Evolutionary conservation across 2,888 invertebrate species (phyloP), one percentile per base, ranked within the genome.

Genomic region (Spatulosminthurus flaviceps): DNA sequence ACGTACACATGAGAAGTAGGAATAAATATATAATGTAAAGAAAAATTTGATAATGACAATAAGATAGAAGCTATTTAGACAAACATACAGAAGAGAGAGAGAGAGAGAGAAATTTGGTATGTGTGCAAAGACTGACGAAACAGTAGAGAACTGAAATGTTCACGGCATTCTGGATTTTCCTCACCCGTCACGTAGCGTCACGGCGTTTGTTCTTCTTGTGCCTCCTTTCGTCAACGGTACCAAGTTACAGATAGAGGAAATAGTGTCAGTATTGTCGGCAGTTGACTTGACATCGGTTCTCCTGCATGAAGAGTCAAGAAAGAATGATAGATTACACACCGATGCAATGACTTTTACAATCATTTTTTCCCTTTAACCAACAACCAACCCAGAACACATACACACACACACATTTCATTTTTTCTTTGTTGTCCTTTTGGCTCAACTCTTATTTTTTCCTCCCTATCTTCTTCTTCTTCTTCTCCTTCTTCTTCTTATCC

Each of bases 231-330:
- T 64, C 64, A 64, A 64, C 64, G 64, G 64, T 64, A 22, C 61
- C 75, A 61, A 72, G 42, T 29, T 19, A 74, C 61, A 72, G 74
- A 74, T 74, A 42, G 67, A 76, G 76, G 76, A 76, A 76, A 76
- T 76, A 76, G 76, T 76, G 76, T 74, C 74, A 74, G 74, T 74
- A 74, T 74, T 74, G 74, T 76, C 76, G 76, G 76, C 66, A 76
- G 76, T 76, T 76, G 75, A 76, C 43, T 76, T 76, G 76, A 76
- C 76, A 76, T 67, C 43, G 41, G 67, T 76, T 42, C 66, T 43
- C 76, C 69, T 76, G 76, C 76, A 67, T 76, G 76, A 67, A 76
- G 76, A 76, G 76, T 67, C 76, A 67, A 22, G 76, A 76, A 76
- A 76, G 76, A 76, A 76, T 76, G 76, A 76, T 76, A 67, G 67